Conservation (phyloP, 2,888 invertebrate genomes). For the Platycnemis pennipes region DNA sequence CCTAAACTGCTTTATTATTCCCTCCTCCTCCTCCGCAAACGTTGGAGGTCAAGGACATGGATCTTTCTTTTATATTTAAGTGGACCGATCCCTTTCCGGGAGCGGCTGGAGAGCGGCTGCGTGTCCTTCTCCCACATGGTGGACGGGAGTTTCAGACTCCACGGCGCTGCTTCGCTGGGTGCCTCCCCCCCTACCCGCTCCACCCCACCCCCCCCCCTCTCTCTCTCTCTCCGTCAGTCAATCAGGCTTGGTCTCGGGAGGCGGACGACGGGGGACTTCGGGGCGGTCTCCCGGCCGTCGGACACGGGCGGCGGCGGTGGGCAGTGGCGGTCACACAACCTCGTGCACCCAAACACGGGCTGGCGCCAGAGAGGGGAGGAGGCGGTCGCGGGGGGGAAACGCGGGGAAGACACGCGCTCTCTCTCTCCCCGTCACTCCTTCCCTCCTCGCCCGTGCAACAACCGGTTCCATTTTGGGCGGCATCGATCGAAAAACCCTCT, state of each 20-base stretch:
- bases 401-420: not conserved
- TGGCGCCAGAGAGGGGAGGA: not conserved
- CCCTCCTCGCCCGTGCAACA: constrained; percentile 45
- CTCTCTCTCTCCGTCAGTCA: constrained; percentile 74
- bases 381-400: not conserved
- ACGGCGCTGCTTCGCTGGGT: not conserved
- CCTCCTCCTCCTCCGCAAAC: not conserved
- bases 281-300: not conserved
- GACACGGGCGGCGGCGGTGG: not conserved
- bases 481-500: constrained; percentile 46
- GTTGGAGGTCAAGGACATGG: not conserved
- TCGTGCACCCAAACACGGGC: constrained; percentile 6
- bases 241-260: not conserved
- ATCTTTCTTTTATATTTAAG: not conserved
- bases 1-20: constrained; percentile 16
- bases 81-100: constrained; percentile 42
- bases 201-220: constrained; percentile 73
- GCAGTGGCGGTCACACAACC: not conserved
- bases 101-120: constrained; percentile 71
- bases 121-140: constrained; percentile 55
- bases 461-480: constrained; percentile 60
- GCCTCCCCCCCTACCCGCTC: not conserved
- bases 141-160: no score
- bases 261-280: not conserved
- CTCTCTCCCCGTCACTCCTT: not conserved